A percentile compares a stretch with the other conserved stretches of the same genome.
Conservation (phyloP, 2,888 invertebrate genomes). For the Calliopum simillimum region DNA sequence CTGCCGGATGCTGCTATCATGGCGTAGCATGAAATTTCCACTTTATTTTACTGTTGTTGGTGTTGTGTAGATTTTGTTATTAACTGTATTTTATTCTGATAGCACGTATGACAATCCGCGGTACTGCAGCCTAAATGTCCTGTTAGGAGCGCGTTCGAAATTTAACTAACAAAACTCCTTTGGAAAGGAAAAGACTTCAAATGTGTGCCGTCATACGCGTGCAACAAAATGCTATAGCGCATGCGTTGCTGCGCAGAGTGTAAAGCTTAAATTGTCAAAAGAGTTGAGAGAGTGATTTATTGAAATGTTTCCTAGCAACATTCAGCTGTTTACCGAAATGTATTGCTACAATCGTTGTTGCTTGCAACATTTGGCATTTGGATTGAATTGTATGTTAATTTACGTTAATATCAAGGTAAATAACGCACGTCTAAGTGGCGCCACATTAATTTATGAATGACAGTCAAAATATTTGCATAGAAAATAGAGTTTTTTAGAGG, state of each 20-base stretch:
- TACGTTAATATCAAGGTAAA: background rate
- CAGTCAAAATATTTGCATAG: too few species aligned
- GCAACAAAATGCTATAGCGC: slow-evolving; percentile 19
- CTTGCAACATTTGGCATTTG: too few species aligned
- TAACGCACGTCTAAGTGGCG: too few species aligned
- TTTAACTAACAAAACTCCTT: slow-evolving; percentile 20
- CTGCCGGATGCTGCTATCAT: background rate
- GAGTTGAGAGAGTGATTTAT: background rate
- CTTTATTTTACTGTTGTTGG: background rate
- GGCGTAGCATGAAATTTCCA: background rate
- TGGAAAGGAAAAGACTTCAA: background rate
- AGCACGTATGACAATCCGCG: background rate
- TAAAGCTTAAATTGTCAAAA: background rate
- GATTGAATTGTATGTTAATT: too few species aligned
- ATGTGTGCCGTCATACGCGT: slow-evolving; percentile 7
- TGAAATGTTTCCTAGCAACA: too few species aligned
- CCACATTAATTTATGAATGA: too few species aligned
- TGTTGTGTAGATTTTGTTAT: background rate
- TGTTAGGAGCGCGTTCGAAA: slow-evolving; percentile 27
- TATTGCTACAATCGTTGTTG: too few species aligned
- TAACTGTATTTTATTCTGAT: too few species aligned
- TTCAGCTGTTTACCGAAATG: too few species aligned
- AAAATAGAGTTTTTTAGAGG: too few species aligned
- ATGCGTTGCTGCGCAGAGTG: slow-evolving; percentile 5
- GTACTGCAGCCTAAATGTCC: slow-evolving; percentile 13